These are phyloP conservation scores for Anabas testudineus DNA, from an alignment of 2,797 vertebrate species.

Conservation along the genomic window DNA sequence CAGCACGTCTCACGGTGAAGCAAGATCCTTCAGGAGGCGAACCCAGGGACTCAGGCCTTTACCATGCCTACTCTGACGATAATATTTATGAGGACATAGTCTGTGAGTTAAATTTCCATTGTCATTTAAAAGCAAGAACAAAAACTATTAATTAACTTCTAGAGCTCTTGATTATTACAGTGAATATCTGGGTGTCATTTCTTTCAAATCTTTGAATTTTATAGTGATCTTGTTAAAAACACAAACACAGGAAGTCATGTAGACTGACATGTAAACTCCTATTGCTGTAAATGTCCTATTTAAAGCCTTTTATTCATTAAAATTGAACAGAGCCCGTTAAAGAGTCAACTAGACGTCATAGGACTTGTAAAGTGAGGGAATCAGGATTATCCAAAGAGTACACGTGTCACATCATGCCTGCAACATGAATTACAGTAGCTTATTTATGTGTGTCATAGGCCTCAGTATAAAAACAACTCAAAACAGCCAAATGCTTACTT, in stretches of 20 bases:
- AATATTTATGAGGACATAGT: conserved; percentile 98
- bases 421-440: no score
- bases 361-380: no score
- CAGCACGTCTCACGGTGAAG: conserved; percentile 85
- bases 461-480: no score
- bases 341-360: no score
- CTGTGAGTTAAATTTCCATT: conserved; percentile 83
- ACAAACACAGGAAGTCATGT: conserved; percentile 12
- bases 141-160: neutral
- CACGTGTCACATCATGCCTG: no score
- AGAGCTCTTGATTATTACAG: conserved; percentile 2
- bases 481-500: no score
- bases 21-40: conserved; percentile 76
- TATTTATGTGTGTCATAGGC: no score
- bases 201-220: neutral
- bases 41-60: conserved; percentile 81
- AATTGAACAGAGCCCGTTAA: no score
- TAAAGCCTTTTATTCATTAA: no score
- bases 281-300: no score
- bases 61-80: conserved; percentile 93
- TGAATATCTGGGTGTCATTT: neutral
- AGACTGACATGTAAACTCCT: neutral
- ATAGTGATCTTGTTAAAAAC: neutral
- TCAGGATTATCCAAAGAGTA: no score
- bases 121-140: neutral